phyloP scores from a whole-genome alignment of 2,888 invertebrate genomes.

The Monopis laevigella region DNA sequence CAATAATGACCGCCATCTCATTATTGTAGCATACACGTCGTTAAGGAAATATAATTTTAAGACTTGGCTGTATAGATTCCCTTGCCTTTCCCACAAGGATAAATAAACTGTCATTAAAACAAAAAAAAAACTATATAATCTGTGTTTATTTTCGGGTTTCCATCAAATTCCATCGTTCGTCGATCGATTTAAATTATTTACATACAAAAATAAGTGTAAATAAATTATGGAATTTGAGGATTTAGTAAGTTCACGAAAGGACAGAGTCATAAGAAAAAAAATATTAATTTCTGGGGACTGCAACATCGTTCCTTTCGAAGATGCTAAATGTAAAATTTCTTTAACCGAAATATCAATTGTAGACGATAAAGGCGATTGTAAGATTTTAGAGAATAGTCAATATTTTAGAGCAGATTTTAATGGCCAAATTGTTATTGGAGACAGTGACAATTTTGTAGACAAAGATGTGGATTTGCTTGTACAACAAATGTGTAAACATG shows the following conservation, averaged over 20 bases:
- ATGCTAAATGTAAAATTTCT: conserved; percentile 45
- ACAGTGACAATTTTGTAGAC: conserved; percentile 54
- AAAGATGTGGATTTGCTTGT: conserved; percentile 61
- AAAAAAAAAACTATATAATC: too few relatives aligned
- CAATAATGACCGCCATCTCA: too few relatives aligned
- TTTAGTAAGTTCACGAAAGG: conserved; percentile 35
- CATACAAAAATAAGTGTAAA: neutral
- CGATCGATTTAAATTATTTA: neutral
- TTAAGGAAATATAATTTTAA: too few relatives aligned
- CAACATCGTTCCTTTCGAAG: conserved; percentile 48
- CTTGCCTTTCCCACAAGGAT: too few relatives aligned
- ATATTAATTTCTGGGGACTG: conserved; percentile 46
- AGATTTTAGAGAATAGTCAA: conserved; percentile 37
- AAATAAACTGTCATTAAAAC: too few relatives aligned
- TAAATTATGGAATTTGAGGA: conserved; percentile 23
- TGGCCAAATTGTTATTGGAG: conserved; percentile 37
- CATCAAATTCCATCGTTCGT: too few relatives aligned
- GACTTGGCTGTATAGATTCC: too few relatives aligned
- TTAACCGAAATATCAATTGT: conserved; percentile 37
- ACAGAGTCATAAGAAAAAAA: conserved; percentile 46
- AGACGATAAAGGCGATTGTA: conserved; percentile 29
- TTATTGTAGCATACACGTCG: too few relatives aligned
- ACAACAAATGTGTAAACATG: conserved; percentile 60
- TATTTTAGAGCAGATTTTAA: neutral
- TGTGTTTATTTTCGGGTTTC: too few relatives aligned